phyloP scores from a whole-genome alignment of 2,888 invertebrate species.

The Drosophila testacea region DNA sequence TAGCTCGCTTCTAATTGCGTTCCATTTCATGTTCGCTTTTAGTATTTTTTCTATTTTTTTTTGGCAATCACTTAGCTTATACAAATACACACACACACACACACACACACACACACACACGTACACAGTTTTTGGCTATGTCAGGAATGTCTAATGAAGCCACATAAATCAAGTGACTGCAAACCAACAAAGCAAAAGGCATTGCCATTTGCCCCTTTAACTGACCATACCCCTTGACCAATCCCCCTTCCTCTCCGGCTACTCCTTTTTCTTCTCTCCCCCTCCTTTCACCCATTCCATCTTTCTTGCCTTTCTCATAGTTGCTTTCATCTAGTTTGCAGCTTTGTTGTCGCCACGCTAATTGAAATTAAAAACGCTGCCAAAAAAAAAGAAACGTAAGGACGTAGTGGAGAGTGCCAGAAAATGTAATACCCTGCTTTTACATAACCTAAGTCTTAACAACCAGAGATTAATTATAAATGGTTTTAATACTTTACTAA shows the following conservation, averaged over 20 bases:
- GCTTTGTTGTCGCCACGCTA: slow-evolving; percentile 60
- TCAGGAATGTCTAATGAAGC: slow-evolving; percentile 83
- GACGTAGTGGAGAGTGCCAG: too few relatives aligned
- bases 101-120: slow-evolving; percentile 8
- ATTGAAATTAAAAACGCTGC: slow-evolving; percentile 77
- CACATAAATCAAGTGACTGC: slow-evolving; percentile 83
- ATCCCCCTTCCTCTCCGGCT: not conserved
- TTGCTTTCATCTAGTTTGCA: slow-evolving; percentile 21
- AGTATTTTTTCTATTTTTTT: slow-evolving; percentile 20
- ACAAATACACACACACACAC: slow-evolving; percentile 11
- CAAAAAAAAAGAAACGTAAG: slow-evolving; percentile 32
- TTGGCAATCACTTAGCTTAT: slow-evolving; percentile 72
- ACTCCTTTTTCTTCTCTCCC: not conserved
- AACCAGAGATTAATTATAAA: too few relatives aligned
- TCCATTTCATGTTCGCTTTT: slow-evolving; percentile 15
- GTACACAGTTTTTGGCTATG: slow-evolving; percentile 45
- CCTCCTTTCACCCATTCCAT: not conserved
- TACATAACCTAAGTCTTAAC: too few relatives aligned
- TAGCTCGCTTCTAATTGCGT: slow-evolving; percentile 24
- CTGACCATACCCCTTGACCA: not conserved
- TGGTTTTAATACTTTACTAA: too few relatives aligned
- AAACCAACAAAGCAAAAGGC: slow-evolving; percentile 36
- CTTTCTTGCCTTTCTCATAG: slow-evolving; percentile 1
- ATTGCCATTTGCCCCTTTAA: slow-evolving; percentile 31
- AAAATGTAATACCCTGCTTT: too few relatives aligned